These are phyloP conservation scores for Larimichthys crocea DNA, from an alignment of 2,113 vertebrate species.

Conservation along the genomic window DNA sequence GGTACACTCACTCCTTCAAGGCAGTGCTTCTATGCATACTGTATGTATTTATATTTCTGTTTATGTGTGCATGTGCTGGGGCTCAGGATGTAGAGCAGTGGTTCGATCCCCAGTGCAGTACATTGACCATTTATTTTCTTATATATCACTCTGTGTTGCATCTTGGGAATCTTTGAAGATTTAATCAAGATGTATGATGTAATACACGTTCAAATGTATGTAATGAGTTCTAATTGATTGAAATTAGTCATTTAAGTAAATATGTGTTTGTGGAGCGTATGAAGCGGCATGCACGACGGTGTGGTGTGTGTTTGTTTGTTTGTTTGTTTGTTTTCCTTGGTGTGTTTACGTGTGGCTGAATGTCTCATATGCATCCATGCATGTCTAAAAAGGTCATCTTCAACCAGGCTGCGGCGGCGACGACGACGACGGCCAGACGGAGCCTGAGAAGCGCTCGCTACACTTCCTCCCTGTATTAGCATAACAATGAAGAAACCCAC, in stretches of 20 bases:
- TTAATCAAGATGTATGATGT: not conserved
- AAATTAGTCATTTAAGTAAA: not conserved
- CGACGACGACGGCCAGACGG: slow-evolving; percentile 23
- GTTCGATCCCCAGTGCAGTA: no score
- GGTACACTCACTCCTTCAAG: no score
- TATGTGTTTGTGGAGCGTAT: not conserved
- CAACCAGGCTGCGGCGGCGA: slow-evolving; percentile 39
- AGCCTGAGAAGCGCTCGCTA: slow-evolving; percentile 23
- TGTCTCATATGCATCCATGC: slow-evolving; percentile 68
- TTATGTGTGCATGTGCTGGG: no score
- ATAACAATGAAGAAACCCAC: slow-evolving; percentile 69
- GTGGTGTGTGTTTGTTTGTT: not conserved
- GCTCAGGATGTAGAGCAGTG: no score
- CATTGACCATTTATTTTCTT: no score
- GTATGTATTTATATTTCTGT: no score
- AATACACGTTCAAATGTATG: not conserved
- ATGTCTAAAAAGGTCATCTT: slow-evolving; percentile 76
- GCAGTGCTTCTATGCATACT: no score
- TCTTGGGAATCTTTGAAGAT: no score
- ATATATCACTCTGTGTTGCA: no score
- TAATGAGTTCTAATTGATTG: not conserved
- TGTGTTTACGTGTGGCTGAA: slow-evolving; percentile 33
- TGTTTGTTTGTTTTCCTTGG: slow-evolving; percentile 2
- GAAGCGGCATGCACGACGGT: not conserved
- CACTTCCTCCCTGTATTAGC: slow-evolving; percentile 61